Percentiles rank a stretch among this genome's conserved stretches.
Conservation (phyloP, 2,797 vertebrate genomes). For the Sandelia bainsii region DNA sequence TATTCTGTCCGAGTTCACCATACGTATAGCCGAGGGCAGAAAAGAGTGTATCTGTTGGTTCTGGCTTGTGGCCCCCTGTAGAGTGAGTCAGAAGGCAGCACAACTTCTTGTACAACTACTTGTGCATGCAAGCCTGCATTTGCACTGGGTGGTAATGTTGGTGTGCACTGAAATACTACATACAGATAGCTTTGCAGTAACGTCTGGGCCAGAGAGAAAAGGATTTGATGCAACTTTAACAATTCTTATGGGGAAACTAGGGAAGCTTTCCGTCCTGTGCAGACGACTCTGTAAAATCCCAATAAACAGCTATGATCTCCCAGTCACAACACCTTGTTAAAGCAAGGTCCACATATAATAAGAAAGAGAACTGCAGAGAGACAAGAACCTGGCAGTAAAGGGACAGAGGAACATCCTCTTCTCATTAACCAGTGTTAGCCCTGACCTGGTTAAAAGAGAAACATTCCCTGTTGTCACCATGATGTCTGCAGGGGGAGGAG, state of each 20-base stretch:
- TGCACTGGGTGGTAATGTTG: background rate
- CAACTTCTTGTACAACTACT: too few species aligned
- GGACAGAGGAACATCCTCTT: slow-evolving; percentile 71
- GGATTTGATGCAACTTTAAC: slow-evolving; percentile 21
- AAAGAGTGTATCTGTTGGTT: too few species aligned
- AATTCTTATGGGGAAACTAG: background rate
- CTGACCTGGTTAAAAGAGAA: slow-evolving; percentile 72
- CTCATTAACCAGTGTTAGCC: slow-evolving; percentile 69
- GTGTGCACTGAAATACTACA: background rate
- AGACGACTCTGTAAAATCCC: slow-evolving; percentile 25
- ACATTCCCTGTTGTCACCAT: slow-evolving; percentile 79
- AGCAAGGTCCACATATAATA: slow-evolving; percentile 16
- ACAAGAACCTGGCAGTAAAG: slow-evolving; percentile 38
- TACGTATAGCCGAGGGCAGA: too few species aligned
- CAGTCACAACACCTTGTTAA: slow-evolving; percentile 46
- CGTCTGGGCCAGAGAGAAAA: background rate
- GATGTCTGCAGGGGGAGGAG: slow-evolving; percentile 71
- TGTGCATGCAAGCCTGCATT: too few species aligned
- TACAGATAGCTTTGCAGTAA: background rate
- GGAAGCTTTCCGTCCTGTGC: slow-evolving; percentile 12
- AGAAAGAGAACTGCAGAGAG: slow-evolving; percentile 29
- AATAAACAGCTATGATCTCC: slow-evolving; percentile 17
- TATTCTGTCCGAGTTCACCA: too few species aligned
- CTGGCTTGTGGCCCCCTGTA: too few species aligned
- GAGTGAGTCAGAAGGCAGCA: too few species aligned